Base-by-base conservation (phyloP, 2,797 vertebrate species). In the Chelmon rostratus region DNA sequence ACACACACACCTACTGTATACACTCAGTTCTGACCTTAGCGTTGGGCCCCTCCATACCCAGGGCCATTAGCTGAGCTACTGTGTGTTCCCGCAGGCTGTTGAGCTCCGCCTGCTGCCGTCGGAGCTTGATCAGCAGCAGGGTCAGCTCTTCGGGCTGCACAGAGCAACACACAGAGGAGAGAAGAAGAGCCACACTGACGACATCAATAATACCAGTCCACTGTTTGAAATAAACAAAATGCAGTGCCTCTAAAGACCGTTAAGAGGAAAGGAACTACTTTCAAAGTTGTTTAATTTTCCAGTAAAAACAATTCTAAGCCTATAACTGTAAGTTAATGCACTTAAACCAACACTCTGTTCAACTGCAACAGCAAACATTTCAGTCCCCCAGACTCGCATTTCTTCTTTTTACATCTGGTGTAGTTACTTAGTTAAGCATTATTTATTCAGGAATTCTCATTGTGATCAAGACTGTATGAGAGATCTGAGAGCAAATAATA, bases 111-210 rank as follows among this genome's bases (percentile, higher is more conserved):
- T 99, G 98, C 95, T 99, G 98, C 93, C 98, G 96, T 76, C 98
- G 96, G 93, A 99, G 97, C 94, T 99, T 97, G 96, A 99, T 99
- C 31, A 99, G 96, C 94, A 99, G 95, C 93, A 99, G 96, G 12
- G 98, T 99, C 89, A 99, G 96, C 95, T 99, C 98, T 96, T 99
- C 98, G 28, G 98, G 97, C 98, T 99, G 96, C 73, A 86, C 83
- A 89, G 21, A 86, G 87, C 86, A 83, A 83, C 56, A 86, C 57
- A 89, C 63, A 86, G 47, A 79, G 52, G 63, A 85, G 52, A 85
- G 63, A 65, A 76, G 66, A 68, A 77, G 52, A 85, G 65, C 73
- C 61, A 62, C 52, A 67, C 53, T 50, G 46, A 81, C 18, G 9
- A 54, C 69, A 58, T 49, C 73, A 68, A 71, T 52, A 61, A 54